Percentiles rank a stretch among this genome's conserved stretches.
phyloP scores from a whole-genome alignment of 1,140 invertebrate species.

The Ooceraea biroi region DNA sequence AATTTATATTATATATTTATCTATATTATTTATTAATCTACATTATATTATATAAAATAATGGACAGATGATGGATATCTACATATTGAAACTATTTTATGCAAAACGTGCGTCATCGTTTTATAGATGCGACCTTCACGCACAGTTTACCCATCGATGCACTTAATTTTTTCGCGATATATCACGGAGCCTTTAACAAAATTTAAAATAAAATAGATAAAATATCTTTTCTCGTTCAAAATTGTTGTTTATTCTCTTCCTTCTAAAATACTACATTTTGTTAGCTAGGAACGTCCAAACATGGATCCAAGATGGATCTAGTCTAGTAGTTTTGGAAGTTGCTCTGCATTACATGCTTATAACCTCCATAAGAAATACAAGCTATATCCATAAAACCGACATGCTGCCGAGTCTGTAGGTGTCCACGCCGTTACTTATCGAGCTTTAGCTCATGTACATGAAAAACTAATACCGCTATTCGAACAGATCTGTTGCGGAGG shows the following conservation, averaged over 20 bases:
- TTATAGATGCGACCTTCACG: not conserved
- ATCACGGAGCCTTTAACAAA: not conserved
- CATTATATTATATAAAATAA: not conserved
- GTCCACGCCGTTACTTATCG: conserved; percentile 14
- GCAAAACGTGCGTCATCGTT: not conserved
- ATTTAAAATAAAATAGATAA: not conserved
- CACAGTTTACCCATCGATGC: not conserved
- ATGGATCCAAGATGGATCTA: not conserved
- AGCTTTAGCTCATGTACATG: conserved; percentile 20
- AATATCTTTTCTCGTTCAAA: not conserved
- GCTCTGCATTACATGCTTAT: not conserved
- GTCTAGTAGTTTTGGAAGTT: not conserved
- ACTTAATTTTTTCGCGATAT: not conserved
- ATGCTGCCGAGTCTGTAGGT: conserved; percentile 7
- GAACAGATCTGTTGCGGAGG: not conserved
- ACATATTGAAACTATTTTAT: conserved; percentile 14
- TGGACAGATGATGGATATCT: not conserved
- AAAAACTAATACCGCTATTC: conserved; percentile 53
- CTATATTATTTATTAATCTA: not conserved
- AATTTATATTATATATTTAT: not conserved
- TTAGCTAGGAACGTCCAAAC: not conserved
- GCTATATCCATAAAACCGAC: conserved; percentile 64
- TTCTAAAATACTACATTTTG: not conserved
- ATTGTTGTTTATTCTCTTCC: not conserved
- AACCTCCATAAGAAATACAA: conserved; percentile 34